These are phyloP conservation scores for Marcusenius ussheri DNA, from an alignment of 2,113 vertebrate genomes.

Conservation along the genomic window DNA sequence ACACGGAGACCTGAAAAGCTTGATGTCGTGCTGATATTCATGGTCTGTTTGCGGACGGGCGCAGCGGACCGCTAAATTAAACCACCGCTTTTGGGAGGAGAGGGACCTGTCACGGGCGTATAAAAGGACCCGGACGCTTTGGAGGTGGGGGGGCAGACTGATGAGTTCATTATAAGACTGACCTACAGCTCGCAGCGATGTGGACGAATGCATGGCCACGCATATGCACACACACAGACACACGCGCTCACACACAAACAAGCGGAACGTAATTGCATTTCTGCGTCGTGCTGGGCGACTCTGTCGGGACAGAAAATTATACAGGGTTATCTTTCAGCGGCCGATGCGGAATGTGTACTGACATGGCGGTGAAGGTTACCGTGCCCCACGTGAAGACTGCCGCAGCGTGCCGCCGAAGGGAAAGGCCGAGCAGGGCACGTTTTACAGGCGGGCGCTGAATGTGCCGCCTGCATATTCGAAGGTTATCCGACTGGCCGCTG, in stretches of 20 bases:
- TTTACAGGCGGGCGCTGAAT: not conserved
- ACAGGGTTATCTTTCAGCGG: not conserved
- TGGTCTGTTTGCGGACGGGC: slow-evolving; percentile 25
- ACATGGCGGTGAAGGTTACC: not conserved
- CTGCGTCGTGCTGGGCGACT: not conserved
- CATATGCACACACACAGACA: not conserved
- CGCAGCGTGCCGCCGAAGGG: not conserved
- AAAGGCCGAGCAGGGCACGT: not conserved
- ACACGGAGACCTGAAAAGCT: not conserved
- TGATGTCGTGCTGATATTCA: slow-evolving; percentile 27
- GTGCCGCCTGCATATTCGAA: not conserved
- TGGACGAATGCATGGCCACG: not conserved
- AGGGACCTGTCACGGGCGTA: slow-evolving; percentile 22
- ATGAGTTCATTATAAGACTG: slow-evolving; percentile 4
- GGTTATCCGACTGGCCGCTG: not conserved
- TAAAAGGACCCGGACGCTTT: slow-evolving; percentile 17
- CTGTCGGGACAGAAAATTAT: not conserved
- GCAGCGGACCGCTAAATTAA: slow-evolving; percentile 44
- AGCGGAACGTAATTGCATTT: slow-evolving; percentile 6
- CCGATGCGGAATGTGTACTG: not conserved
- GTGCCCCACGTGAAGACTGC: not conserved
- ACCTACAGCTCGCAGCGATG: not conserved
- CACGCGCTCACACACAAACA: not conserved
- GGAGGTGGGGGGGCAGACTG: not conserved
- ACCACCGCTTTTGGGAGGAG: slow-evolving; percentile 24